These are phyloP conservation scores for Nasonia giraulti DNA, from an alignment of 1,140 invertebrate genomes.

Conservation along the genomic window DNA sequence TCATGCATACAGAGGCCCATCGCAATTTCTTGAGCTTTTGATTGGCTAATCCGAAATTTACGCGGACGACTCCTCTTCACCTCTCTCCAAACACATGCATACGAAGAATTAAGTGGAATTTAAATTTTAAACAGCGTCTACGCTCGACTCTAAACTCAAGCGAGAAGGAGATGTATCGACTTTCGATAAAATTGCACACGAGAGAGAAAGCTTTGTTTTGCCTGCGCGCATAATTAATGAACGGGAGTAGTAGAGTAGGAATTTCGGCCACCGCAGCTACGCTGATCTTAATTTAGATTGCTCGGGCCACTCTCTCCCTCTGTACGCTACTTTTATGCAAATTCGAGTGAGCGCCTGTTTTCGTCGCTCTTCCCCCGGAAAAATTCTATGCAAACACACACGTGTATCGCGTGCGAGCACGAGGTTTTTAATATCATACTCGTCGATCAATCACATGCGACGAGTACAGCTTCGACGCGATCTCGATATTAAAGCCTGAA, in stretches of 20 bases:
- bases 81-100: too few relatives aligned
- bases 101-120: constrained; percentile 31
- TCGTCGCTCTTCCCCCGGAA: too few relatives aligned
- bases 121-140: constrained; percentile 9
- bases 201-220: neutral
- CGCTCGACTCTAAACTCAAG: neutral
- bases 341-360: neutral
- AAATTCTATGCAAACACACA: too few relatives aligned
- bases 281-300: neutral
- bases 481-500: too few relatives aligned
- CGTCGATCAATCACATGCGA: too few relatives aligned
- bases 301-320: too few relatives aligned
- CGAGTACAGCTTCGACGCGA: too few relatives aligned
- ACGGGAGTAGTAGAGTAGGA: neutral
- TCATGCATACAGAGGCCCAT: neutral
- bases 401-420: too few relatives aligned
- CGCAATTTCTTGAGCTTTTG: neutral
- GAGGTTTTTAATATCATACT: too few relatives aligned
- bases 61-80: neutral
- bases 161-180: neutral
- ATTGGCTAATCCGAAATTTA: constrained; percentile 35
- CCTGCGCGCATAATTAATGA: neutral
- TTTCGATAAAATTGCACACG: neutral
- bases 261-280: neutral
- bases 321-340: neutral